Percentiles rank a stretch among this genome's conserved stretches.
Conservation (phyloP, 2,113 vertebrate genomes). For the Malurus elegans region DNA sequence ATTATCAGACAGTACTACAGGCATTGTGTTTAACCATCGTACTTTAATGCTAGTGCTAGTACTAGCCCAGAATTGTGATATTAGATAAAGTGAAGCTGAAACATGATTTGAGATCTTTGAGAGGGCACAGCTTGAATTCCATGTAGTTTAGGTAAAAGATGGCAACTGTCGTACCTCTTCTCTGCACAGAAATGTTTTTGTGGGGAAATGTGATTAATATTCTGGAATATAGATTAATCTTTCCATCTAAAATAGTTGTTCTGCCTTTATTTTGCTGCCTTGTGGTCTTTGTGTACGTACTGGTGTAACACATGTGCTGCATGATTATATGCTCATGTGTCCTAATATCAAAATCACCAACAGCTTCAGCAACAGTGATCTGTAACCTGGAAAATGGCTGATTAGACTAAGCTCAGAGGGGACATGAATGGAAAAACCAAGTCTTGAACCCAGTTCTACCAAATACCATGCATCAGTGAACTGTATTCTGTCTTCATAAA, state of each 20-base stretch:
- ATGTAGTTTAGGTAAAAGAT: background rate
- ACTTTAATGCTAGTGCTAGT: background rate
- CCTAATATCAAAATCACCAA: background rate
- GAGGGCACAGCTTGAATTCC: background rate
- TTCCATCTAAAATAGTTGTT: background rate
- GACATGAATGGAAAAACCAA: background rate
- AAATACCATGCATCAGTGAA: background rate
- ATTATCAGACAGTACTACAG: background rate
- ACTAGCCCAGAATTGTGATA: background rate
- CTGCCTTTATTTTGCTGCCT: background rate
- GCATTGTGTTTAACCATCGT: background rate
- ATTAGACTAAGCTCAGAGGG: background rate
- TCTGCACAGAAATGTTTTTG: background rate
- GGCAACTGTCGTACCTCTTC: fast-evolving
- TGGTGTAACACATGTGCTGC: background rate
- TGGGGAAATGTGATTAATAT: background rate
- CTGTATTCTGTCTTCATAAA: background rate
- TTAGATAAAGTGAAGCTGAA: background rate
- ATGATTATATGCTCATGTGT: background rate
- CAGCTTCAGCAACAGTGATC: background rate
- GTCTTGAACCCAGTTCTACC: background rate
- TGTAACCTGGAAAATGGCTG: background rate
- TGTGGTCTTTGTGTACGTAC: background rate
- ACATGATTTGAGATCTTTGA: background rate
- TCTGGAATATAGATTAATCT: background rate